Base-by-base conservation (phyloP, 2,113 vertebrate genomes). In the Andinoacara biseriatus region DNA sequence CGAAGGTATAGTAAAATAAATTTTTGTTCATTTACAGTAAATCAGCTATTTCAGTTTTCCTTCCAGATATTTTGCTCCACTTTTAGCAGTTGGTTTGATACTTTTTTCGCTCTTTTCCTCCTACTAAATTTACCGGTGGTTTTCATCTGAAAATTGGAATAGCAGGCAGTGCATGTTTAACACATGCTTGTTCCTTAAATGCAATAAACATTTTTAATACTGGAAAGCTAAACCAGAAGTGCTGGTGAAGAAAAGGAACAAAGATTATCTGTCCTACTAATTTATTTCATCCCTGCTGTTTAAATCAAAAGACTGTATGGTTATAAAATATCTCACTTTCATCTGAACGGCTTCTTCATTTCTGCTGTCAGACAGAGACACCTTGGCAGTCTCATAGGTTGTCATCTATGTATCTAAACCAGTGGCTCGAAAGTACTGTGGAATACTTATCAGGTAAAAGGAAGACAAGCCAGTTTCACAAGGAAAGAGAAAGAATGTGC, bases 1-100 rank as follows among this genome's bases (percentile, higher is more conserved):
- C 7, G 96, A 97, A 92, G 96, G 96, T 96, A 86, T 69, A 78
- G 26, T 5, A 5, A 82, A 40, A 7, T 1, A 8, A 58, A 57
- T 20, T 20, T 61, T 35, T 62, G 11, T 58, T 31, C 52, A 11
- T 2, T 35, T 0, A 2, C 52, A 80, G 14, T 46, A 31, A 59
- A 76, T 62, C 2, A 35, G 7, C 4, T 3, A 35, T 58, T 38
- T 62, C 9, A 29, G 1, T 52, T 57, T 58, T 11, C 3, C 35
- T 22, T 22, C 3, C 54, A 81, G 38, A 26, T 11, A 17, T 74
- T 76, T 60, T 57, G 24, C 29, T 56, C 18, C 18, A 20, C 38
- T 60, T 52, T 24, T 8, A n/a, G 11, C 35, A 81, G 59, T 76
- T 74, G 2, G 56, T 61, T 56, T 72, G 49, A 58, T 58, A 5